Evolutionary conservation across 2,797 vertebrate species (phyloP).

Genomic region (Catharus ustulatus): DNA sequence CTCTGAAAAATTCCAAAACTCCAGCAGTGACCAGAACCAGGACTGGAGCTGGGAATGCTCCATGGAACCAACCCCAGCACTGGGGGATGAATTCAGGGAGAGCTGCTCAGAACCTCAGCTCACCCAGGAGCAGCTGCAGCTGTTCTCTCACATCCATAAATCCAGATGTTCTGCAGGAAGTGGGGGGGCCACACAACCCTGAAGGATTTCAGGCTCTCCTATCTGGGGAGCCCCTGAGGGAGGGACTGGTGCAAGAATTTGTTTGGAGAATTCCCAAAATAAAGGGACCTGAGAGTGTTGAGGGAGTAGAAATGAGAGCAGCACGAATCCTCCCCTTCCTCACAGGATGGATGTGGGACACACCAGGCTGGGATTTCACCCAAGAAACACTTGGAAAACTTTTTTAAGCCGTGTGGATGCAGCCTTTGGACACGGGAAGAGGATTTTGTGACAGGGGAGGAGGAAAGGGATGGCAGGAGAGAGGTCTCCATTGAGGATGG

Average conservation of each 20-base stretch:
- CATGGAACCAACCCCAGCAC: background rate
- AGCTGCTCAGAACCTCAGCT: background rate
- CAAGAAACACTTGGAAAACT: background rate
- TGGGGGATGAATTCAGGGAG: background rate
- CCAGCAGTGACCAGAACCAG: background rate
- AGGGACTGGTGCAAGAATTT: background rate
- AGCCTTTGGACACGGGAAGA: background rate
- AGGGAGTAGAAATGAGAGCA: background rate
- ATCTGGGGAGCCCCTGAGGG: background rate
- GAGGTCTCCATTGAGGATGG: background rate
- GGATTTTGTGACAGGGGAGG: background rate
- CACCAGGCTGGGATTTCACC: background rate
- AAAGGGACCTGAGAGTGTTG: background rate
- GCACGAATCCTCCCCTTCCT: background rate
- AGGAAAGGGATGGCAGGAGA: background rate
- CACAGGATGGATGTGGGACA: background rate
- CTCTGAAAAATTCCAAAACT: no score
- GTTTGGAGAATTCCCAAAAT: conserved; percentile 20
- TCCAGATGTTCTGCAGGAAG: background rate
- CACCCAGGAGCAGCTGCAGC: background rate
- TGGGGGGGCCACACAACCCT: background rate
- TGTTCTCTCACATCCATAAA: background rate
- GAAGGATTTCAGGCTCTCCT: conserved; percentile 9
- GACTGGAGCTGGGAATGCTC: conserved; percentile 5
- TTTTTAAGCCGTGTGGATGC: background rate